Percentiles rank a stretch among this genome's conserved stretches.
Conservation (phyloP, 2,113 vertebrate genomes). For the Zingel zingel region DNA sequence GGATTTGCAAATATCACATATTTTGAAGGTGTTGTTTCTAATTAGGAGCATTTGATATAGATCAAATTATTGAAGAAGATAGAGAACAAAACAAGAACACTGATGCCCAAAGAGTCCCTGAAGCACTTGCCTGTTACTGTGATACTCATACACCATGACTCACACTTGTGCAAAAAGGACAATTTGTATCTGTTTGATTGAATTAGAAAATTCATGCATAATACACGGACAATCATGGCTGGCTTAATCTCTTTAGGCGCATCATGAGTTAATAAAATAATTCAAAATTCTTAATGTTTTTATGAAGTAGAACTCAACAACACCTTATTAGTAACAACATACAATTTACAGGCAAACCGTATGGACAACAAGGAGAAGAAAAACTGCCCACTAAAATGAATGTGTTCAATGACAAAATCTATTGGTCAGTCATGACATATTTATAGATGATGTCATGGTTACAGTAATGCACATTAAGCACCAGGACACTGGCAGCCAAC, state of each 20-base stretch:
- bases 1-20: not conserved
- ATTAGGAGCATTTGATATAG: conserved; percentile 4
- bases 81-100: not conserved
- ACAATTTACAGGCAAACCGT: not conserved
- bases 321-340: not conserved
- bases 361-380: not conserved
- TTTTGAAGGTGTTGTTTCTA: conserved; percentile 8
- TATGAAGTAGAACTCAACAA: not conserved
- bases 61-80: conserved; percentile 1
- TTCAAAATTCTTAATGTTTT: not conserved
- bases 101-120: not conserved
- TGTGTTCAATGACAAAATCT: not conserved
- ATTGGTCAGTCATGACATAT: not conserved
- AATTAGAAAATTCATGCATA: conserved; percentile 45
- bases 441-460: conserved; percentile 3
- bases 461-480: not conserved
- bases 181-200: conserved; percentile 52
- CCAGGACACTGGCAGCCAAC: not conserved
- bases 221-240: conserved; percentile 24
- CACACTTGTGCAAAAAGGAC: conserved; percentile 41
- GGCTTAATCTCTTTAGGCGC: conserved; percentile 1
- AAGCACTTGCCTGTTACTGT: not conserved
- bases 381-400: not conserved
- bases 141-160: conserved; percentile 50
- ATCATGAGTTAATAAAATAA: not conserved